Evolutionary conservation across 2,888 invertebrate genomes (phyloP).

Genomic region (Camponotus fellah): DNA sequence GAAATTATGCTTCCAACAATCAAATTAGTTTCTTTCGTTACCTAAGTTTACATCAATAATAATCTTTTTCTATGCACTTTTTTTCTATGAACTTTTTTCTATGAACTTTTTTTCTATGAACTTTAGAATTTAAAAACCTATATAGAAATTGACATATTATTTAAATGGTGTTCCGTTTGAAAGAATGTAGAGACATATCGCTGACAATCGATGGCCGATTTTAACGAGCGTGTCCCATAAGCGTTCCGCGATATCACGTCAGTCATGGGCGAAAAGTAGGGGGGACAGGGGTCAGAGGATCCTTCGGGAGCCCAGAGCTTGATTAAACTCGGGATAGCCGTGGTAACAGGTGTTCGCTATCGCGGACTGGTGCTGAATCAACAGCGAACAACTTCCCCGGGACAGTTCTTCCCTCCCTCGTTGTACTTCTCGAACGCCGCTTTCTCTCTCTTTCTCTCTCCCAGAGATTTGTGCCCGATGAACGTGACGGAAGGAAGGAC

Average conservation of each 20-base stretch:
- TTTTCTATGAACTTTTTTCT: background rate
- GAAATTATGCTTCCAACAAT: background rate
- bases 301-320: conserved; percentile 66
- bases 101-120: background rate
- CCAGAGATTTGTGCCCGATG: conserved; percentile 28
- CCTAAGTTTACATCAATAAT: background rate
- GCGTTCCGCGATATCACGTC: conserved; percentile 50
- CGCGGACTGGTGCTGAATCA: conserved; percentile 69
- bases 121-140: background rate
- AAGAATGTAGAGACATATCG: conserved; percentile 11
- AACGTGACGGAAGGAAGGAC: conserved; percentile 33
- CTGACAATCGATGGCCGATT: conserved; percentile 23
- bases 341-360: conserved; percentile 78
- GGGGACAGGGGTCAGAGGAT: background rate
- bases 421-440: conserved; percentile 8
- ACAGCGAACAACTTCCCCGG: conserved; percentile 67
- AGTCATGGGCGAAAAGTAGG: conserved; percentile 13
- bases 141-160: background rate
- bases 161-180: conserved; percentile 27
- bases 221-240: conserved; percentile 54
- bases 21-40: background rate
- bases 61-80: background rate
- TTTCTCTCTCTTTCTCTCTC: background rate
- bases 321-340: conserved; percentile 76
- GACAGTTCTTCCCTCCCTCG: conserved; percentile 39